Evolutionary conservation across 92 coral and sea anemone genomes (phyloP).

Genomic region (Plumapathes pennacea): DNA sequence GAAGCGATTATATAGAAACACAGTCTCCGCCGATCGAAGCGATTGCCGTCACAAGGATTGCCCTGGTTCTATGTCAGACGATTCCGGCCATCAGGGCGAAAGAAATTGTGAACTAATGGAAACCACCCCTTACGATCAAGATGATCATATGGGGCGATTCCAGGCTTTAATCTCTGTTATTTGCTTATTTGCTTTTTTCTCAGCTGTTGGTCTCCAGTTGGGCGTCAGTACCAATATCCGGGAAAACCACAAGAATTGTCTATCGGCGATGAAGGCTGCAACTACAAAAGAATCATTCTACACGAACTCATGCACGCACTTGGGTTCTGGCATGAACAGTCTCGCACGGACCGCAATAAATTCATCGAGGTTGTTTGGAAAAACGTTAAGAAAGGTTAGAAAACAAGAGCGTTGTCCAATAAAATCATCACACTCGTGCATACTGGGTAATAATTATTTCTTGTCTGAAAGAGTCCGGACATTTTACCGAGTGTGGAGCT

Average conservation of each 20-base stretch:
- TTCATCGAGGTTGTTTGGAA: conserved; percentile 66
- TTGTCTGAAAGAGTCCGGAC: too few relatives aligned
- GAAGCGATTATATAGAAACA: too few relatives aligned
- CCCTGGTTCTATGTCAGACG: neutral
- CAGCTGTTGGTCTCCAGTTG: conserved; percentile 77
- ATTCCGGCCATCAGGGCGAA: neutral
- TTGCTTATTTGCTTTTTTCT: neutral
- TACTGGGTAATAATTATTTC: too few relatives aligned
- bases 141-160: too few relatives aligned
- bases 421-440: too few relatives aligned
- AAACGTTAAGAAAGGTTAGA: conserved; percentile 47
- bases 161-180: neutral
- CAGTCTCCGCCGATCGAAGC: neutral
- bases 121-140: too few relatives aligned
- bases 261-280: conserved; percentile 77
- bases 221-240: conserved; percentile 38
- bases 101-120: too few relatives aligned
- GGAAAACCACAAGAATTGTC: conserved; percentile 53
- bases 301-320: conserved; percentile 82
- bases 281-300: conserved; percentile 51
- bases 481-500: too few relatives aligned
- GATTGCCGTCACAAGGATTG: neutral
- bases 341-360: conserved; percentile 69
- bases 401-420: too few relatives aligned
- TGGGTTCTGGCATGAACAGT: conserved; percentile 89